Conservation (phyloP, 2,113 vertebrate species). For the Muntiacus muntjak region DNA sequence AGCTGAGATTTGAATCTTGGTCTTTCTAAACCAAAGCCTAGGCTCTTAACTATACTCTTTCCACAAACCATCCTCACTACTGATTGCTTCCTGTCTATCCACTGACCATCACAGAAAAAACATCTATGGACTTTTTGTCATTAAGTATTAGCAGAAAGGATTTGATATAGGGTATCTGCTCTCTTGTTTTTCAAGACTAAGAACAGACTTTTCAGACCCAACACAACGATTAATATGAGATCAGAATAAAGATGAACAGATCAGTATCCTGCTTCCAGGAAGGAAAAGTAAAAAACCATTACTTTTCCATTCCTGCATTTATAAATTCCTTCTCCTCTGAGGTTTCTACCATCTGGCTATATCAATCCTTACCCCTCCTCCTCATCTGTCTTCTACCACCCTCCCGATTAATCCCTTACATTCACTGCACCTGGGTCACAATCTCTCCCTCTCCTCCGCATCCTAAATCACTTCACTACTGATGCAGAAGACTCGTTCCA, state of each 20-base stretch:
- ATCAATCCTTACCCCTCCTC: not conserved
- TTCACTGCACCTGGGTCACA: slow-evolving; percentile 52
- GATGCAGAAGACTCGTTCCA: slow-evolving; percentile 7
- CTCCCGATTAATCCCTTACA: not conserved
- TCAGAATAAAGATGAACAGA: slow-evolving; percentile 34
- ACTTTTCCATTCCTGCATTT: not conserved
- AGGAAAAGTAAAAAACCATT: slow-evolving; percentile 26
- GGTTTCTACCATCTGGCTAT: slow-evolving; percentile 42
- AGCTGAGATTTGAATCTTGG: not conserved
- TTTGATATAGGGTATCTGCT: not conserved
- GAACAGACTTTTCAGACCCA: slow-evolving; percentile 2
- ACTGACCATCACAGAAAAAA: not conserved
- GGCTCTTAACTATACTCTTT: not conserved
- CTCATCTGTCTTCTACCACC: slow-evolving; percentile 41
- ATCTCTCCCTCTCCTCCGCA: not conserved
- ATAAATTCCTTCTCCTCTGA: slow-evolving; percentile 33
- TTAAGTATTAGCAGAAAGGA: slow-evolving; percentile 31
- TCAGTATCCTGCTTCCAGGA: not conserved
- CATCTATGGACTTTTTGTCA: not conserved
- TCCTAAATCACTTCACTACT: slow-evolving; percentile 24
- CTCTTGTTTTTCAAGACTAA: slow-evolving; percentile 25
- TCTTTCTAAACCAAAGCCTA: not conserved
- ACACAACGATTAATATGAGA: slow-evolving; percentile 18
- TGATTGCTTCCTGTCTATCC: not conserved
- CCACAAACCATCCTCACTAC: not conserved